Base-by-base conservation (phyloP, 2,888 invertebrate genomes). In the Macaria liturata region DNA sequence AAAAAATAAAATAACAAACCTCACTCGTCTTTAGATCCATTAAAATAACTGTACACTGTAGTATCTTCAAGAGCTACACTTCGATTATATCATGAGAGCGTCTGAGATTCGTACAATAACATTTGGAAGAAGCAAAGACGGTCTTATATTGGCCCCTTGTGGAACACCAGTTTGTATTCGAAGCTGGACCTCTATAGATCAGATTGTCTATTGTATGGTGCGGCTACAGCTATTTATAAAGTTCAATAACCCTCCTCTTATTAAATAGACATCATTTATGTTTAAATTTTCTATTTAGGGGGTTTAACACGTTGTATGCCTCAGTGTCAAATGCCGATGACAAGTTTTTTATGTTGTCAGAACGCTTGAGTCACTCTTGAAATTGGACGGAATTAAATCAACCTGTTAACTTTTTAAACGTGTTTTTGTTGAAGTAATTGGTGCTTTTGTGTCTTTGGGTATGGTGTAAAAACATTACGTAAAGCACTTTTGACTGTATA, bases 201-300 rank as follows among this genome's bases (percentile, higher is more conserved):
- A 75, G 79, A 82, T 83, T 76, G 74, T 69, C 70, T 59, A 84
- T 85, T 81, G 83, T 84, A 74, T 69, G 70, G 53, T n/a, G 9
- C 66, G 70, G 74, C 71, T 76, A 73, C 69, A 74, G 75, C 78
- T 73, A 82, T 84, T 83, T 84, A 79, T 68, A 69, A 73, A 81
- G 85, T 81, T 84, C 84, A 75, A 76, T 77, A 83, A 82, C 84
- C 80, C 70, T 53, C 62, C 37, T 58, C 64, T 67, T 71, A 77
- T 78, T 72, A 76, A 76, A 78, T 71, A 66, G 68, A 60, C 61
- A 66, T 64, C 62, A 61, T 63, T 62, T 52, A 60, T 52, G 52
- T 49, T 60, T 37, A 56, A 46, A 46, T 52, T 60, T 50, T 52
- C 49, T 49, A 56, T 60, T 46, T 49, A 60, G 48, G 46, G 54